Percentiles rank a stretch among this genome's conserved stretches.
Evolutionary conservation across 1,140 invertebrate genomes (phyloP).

Genomic region (Sinella curviseta): DNA sequence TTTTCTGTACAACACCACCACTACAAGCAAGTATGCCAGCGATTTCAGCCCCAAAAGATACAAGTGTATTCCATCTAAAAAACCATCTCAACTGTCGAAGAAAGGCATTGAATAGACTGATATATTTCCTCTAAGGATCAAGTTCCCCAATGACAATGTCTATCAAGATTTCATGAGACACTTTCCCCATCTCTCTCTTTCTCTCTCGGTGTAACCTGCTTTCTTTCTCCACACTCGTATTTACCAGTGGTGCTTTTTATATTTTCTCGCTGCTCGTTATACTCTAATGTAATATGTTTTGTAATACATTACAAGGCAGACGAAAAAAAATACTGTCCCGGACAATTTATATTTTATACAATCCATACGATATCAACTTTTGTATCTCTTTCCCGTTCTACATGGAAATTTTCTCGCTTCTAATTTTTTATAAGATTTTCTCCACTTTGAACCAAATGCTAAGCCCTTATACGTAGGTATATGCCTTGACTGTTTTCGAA

Average conservation of each 20-base stretch:
- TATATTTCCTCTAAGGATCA: slow-evolving; percentile 26
- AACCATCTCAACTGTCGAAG: slow-evolving; percentile 22
- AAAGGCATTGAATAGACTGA: slow-evolving; percentile 24
- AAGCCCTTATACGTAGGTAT: too few species aligned
- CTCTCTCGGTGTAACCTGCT: not conserved
- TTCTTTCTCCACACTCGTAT: not conserved
- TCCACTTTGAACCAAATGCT: too few species aligned
- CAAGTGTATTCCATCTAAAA: slow-evolving; percentile 16
- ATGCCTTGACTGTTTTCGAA: too few species aligned
- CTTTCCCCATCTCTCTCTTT: not conserved
- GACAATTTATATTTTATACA: too few species aligned
- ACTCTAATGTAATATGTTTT: too few species aligned
- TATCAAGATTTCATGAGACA: slow-evolving; percentile 26
- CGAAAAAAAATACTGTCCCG: too few species aligned
- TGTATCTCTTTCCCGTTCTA: too few species aligned
- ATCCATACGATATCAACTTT: too few species aligned
- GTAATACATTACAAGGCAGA: too few species aligned
- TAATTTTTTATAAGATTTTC: too few species aligned
- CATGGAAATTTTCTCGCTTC: too few species aligned
- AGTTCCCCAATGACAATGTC: slow-evolving; percentile 24
- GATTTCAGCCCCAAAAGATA: not conserved
- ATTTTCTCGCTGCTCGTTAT: not conserved
- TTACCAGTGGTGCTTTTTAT: not conserved
- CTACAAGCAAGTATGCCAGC: not conserved
- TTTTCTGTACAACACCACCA: not conserved